phyloP scores from a whole-genome alignment of 2,797 vertebrate species.

The Gymnoscopelus braueri region DNA sequence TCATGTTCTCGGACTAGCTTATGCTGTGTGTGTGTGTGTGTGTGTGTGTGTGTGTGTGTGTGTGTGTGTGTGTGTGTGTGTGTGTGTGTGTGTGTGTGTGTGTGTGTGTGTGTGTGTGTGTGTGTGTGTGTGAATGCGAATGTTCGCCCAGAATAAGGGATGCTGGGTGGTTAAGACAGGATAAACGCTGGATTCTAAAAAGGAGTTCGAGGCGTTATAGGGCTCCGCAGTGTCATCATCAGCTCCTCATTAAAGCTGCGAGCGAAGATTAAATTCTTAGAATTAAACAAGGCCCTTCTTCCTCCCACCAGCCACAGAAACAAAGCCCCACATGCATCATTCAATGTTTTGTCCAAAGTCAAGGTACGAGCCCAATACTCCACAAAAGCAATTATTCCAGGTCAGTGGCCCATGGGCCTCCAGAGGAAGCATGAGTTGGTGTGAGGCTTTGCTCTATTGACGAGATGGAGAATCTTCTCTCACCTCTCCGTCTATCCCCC shows the following conservation, averaged over 20 bases:
- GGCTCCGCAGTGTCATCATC: neutral
- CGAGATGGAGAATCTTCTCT: slow-evolving; percentile 1
- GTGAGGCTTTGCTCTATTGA: neutral
- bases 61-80: no score
- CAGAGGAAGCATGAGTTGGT: neutral
- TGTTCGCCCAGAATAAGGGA: no score
- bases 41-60: no score
- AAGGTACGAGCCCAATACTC: slow-evolving; percentile 28
- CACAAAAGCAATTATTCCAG: slow-evolving; percentile 65
- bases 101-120: no score
- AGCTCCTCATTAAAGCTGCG: neutral
- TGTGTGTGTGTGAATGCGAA: no score
- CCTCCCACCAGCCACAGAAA: slow-evolving; percentile 12
- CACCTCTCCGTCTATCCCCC: neutral
- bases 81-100: no score
- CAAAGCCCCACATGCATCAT: slow-evolving; percentile 11
- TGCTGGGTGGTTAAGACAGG: no score
- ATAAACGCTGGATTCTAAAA: no score
- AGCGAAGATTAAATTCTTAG: slow-evolving; percentile 16
- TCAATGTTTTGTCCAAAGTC: slow-evolving; percentile 45
- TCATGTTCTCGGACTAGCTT: no score
- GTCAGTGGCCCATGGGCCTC: slow-evolving; percentile 39
- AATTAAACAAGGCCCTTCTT: neutral
- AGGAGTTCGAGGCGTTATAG: no score
- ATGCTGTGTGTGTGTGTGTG: no score